These are phyloP conservation scores for Drosophila flavopinicola DNA, from an alignment of 2,888 invertebrate species.

Conservation along the genomic window DNA sequence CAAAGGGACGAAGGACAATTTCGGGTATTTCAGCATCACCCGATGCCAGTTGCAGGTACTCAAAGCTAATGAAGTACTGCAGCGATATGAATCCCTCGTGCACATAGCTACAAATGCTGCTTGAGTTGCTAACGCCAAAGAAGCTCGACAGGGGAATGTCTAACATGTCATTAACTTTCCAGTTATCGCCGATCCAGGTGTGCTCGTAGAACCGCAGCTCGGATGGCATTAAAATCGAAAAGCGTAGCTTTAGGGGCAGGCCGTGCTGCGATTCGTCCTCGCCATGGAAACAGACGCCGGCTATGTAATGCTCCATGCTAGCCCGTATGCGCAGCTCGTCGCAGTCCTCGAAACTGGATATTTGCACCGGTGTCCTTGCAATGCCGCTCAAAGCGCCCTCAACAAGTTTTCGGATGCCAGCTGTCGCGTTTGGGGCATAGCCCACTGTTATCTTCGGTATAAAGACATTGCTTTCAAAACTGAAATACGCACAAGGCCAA, in stretches of 20 bases:
- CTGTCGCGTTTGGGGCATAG: constrained; percentile 51
- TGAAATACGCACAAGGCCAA: constrained; percentile 3
- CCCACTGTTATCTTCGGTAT: constrained; percentile 45
- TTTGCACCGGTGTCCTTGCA: constrained; percentile 4
- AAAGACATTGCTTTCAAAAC: constrained; percentile 54
- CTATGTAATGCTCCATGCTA: constrained; percentile 34
- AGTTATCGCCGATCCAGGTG: constrained; percentile 48
- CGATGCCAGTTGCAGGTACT: constrained; percentile 69
- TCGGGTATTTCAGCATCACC: constrained; percentile 65
- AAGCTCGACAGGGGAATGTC: no score
- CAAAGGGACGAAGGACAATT: constrained; percentile 85
- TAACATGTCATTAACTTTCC: constrained; percentile 72
- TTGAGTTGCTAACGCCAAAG: no score
- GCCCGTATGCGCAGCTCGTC: constrained; percentile 29
- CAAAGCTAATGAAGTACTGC: constrained; percentile 86
- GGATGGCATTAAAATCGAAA: constrained; percentile 50
- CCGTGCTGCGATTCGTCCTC: constrained; percentile 25
- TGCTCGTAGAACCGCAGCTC: constrained; percentile 52
- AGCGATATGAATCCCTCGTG: constrained; percentile 88
- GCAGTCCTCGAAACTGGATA: constrained; percentile 33
- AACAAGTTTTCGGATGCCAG: constrained; percentile 34
- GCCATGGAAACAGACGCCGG: constrained; percentile 53
- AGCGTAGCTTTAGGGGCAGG: constrained; percentile 36
- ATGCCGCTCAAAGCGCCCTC: constrained; percentile 11
- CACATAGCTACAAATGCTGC: constrained; percentile 86